Evolutionary conservation across 2,888 invertebrate genomes (phyloP), one percentile per base, ranked within the genome.

Genomic region (Cerceris rybyensis): DNA sequence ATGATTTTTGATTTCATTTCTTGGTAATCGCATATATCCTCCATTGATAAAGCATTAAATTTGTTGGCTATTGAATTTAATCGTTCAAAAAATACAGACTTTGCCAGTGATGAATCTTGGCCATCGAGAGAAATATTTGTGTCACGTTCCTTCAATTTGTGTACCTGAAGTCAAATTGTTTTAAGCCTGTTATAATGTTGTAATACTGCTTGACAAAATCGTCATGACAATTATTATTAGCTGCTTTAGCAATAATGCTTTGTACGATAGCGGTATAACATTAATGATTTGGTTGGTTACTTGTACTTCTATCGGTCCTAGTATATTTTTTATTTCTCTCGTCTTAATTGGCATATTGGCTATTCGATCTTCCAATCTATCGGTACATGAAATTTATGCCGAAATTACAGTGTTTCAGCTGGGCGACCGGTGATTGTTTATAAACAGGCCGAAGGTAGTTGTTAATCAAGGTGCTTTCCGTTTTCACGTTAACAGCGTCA

Each of bases 311-410:
- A 91, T 84, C 0, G 89, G 88, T 43, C 87, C 81, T 49, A 90
- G 81, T 69, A 90, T 86, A 63, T 86, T 84, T 55, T 75, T 78
- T 88, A 90, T 89, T 69, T 85, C 85, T 71, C 84, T 89, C 17
- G 91, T 92, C 78, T 92, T 92, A 28, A 92, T 67, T 43, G 81
- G 78, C 90, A 91, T 91, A 69, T 78, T 83, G 61, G 39, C 28
- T 46, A 28, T 68, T 50, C 58, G 55, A 28, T 49, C 41, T 67
- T 61, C 39, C 39, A 50, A 50, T 46, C 41, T 64, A 55, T 28
- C 39, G 17, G 50, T 50, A 60, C 41, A 60, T 66, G 49, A 6
- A 14, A 65, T n/a, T 55, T 43, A 52, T 39, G 52, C 50, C 57
- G 50, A 69, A 69, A 74, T 57, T 57, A 65, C 52, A 49, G 70